These are phyloP conservation scores for Eumerus sabulonum DNA, from an alignment of 2,888 invertebrate species.

Conservation along the genomic window DNA sequence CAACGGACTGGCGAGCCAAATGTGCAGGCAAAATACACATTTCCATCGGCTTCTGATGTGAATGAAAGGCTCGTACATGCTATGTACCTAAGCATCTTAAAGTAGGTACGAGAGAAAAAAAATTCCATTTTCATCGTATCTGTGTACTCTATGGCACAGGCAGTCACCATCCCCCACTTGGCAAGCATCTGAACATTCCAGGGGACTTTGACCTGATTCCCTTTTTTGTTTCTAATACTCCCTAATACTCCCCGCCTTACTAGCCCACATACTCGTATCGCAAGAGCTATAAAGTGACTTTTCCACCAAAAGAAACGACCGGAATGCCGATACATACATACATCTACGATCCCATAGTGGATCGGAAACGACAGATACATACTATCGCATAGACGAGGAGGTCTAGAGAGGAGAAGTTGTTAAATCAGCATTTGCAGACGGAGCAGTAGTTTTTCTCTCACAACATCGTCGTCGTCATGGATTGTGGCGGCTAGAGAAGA, in stretches of 20 bases:
- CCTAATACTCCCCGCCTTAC: slow-evolving; percentile 51
- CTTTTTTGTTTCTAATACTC: slow-evolving; percentile 5
- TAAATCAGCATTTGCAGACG: slow-evolving; percentile 39
- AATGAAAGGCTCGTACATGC: slow-evolving; percentile 26
- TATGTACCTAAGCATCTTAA: slow-evolving; percentile 28
- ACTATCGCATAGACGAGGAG: too few relatives aligned
- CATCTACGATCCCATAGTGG: too few relatives aligned
- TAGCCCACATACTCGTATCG: background rate
- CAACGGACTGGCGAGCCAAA: slow-evolving; percentile 5
- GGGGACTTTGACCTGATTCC: slow-evolving; percentile 65
- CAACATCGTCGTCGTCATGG: slow-evolving; percentile 38
- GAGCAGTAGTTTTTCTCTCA: too few relatives aligned
- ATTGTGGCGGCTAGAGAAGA: slow-evolving; percentile 41
- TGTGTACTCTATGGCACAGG: slow-evolving; percentile 28
- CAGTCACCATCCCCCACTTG: slow-evolving; percentile 43
- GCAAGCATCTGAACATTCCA: slow-evolving; percentile 56
- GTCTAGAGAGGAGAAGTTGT: slow-evolving; percentile 17
- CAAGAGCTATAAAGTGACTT: too few relatives aligned
- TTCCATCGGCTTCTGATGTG: too few relatives aligned
- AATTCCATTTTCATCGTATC: slow-evolving; percentile 15
- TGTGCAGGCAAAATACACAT: slow-evolving; percentile 10
- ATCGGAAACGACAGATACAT: too few relatives aligned
- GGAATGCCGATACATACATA: too few relatives aligned
- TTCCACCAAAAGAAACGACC: too few relatives aligned
- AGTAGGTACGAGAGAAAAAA: slow-evolving; percentile 10